Conservation (phyloP, 2,888 invertebrate genomes). For the Chesias legatella region DNA sequence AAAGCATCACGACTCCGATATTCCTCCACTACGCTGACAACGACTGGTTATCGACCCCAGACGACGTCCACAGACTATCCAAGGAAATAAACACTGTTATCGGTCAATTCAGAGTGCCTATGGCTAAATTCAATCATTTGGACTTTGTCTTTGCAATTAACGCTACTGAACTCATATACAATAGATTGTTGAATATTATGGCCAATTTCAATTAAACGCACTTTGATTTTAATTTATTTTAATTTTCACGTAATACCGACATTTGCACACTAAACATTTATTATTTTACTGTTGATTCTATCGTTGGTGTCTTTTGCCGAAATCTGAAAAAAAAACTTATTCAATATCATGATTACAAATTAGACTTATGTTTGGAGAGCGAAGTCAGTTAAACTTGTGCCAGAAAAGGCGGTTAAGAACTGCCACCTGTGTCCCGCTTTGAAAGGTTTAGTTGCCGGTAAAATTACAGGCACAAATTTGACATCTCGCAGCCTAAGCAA, state of each 20-base stretch:
- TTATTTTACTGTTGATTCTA: conserved; percentile 8
- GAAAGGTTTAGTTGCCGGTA: no score
- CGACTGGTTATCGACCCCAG: conserved; percentile 72
- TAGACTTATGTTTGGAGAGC: no score
- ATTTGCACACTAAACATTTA: conserved; percentile 20
- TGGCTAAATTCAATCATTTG: conserved; percentile 75
- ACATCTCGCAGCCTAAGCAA: no score
- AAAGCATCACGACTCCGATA: conserved; percentile 65
- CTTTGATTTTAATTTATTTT: conserved; percentile 20
- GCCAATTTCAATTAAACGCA: conserved; percentile 46
- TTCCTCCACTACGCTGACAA: conserved; percentile 75
- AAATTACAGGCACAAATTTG: no score
- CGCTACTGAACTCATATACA: conserved; percentile 80
- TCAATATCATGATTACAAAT: background rate
- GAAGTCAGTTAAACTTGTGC: no score
- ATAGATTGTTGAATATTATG: conserved; percentile 71
- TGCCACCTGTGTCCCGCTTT: no score
- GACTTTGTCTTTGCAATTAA: conserved; percentile 81
- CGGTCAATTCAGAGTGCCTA: conserved; percentile 69
- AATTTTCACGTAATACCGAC: conserved; percentile 9
- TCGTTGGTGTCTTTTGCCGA: conserved; percentile 20
- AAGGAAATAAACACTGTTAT: conserved; percentile 58
- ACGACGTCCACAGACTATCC: conserved; percentile 65
- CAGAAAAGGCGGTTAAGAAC: no score
- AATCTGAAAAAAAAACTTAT: conserved; percentile 18